Percentiles rank a stretch among this genome's conserved stretches.
Conservation (phyloP, 2,797 vertebrate species). For the Carapus acus region DNA sequence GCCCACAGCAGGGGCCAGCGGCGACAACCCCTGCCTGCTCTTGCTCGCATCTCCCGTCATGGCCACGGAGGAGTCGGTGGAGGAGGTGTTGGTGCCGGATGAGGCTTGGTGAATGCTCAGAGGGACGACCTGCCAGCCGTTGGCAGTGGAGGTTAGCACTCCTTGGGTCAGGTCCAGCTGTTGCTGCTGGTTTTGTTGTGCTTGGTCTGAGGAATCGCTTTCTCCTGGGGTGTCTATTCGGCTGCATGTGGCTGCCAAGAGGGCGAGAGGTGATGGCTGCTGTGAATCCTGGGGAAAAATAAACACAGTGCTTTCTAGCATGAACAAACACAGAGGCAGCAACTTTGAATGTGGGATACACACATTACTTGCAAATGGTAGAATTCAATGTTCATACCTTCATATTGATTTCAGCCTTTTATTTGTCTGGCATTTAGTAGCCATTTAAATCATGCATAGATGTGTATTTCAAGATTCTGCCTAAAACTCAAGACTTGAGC, state of each 20-base stretch:
- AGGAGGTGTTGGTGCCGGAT: conserved; percentile 64
- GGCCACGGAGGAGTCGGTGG: conserved; percentile 65
- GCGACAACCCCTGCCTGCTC: conserved; percentile 48
- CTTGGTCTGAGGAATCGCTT: conserved; percentile 73
- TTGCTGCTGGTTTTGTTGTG: conserved; percentile 69
- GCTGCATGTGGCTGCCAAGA: conserved; percentile 96
- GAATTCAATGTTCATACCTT: too few species aligned
- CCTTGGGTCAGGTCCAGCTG: conserved; percentile 80
- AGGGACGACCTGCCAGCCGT: conserved; percentile 92
- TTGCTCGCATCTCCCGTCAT: conserved; percentile 63
- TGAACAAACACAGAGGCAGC: not conserved
- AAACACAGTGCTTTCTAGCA: conserved; percentile 2
- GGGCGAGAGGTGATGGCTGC: conserved; percentile 89
- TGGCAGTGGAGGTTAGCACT: conserved; percentile 81
- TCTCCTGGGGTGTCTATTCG: conserved; percentile 91
- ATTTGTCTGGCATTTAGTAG: too few species aligned
- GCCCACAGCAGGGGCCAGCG: conserved; percentile 45
- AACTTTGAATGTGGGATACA: not conserved
- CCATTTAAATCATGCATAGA: too few species aligned
- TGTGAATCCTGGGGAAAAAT: conserved; percentile 80
- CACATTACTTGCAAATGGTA: too few species aligned
- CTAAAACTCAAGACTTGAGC: too few species aligned
- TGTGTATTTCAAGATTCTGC: too few species aligned
- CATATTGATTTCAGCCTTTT: too few species aligned
- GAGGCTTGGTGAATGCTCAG: conserved; percentile 64